Evolutionary conservation across 1,140 invertebrate genomes (phyloP).

Genomic region (Cydia pomonella): DNA sequence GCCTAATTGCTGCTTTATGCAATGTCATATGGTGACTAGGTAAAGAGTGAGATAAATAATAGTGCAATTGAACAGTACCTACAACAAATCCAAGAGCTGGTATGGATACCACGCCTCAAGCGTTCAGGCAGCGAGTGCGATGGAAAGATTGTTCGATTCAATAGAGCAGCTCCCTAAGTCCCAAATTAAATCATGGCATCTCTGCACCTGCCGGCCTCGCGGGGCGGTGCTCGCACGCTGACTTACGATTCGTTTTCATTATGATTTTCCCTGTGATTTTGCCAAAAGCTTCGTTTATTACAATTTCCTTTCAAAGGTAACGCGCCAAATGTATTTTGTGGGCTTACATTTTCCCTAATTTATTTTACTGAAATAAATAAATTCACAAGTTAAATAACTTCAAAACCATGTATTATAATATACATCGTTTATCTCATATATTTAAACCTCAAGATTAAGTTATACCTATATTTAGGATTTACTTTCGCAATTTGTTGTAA

Average conservation of each 20-base stretch:
- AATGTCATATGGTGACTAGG: too few species aligned
- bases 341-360: neutral
- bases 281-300: conserved; percentile 34
- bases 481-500: conserved; percentile 63
- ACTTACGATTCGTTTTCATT: conserved; percentile 55
- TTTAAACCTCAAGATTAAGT: conserved; percentile 44
- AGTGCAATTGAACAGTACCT: neutral
- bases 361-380: neutral
- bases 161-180: conserved; percentile 76
- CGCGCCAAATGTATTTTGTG: neutral
- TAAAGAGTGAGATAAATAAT: too few species aligned
- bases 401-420: neutral
- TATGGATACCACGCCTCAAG: conserved; percentile 40
- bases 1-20: too few species aligned
- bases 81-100: neutral
- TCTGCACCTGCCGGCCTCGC: conserved; percentile 65
- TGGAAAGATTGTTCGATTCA: conserved; percentile 70
- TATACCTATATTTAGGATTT: conserved; percentile 75
- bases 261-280: conserved; percentile 50
- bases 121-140: conserved; percentile 45
- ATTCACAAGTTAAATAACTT: neutral
- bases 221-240: conserved; percentile 52
- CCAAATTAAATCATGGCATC: conserved; percentile 79
- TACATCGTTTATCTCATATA: neutral
- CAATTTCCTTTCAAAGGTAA: conserved; percentile 26